These are phyloP conservation scores for Cephus pygmeus DNA, from an alignment of 2,888 invertebrate species.

Conservation along the genomic window DNA sequence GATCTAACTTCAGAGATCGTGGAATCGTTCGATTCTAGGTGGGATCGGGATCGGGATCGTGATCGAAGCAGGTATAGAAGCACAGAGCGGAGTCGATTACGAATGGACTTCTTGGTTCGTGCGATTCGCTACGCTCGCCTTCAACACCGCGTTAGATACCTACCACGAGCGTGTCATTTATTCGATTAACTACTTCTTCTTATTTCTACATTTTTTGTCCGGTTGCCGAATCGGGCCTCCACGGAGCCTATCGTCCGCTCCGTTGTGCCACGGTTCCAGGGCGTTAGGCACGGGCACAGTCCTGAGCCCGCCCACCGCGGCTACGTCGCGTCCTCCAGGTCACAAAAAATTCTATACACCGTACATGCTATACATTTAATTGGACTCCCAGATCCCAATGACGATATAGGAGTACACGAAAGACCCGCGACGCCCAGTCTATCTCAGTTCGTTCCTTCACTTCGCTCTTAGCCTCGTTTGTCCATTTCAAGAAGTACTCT, in stretches of 20 bases:
- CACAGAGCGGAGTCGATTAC: constrained; percentile 3
- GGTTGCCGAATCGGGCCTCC: constrained; percentile 17
- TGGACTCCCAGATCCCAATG: constrained; percentile 30
- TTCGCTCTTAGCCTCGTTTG: not conserved
- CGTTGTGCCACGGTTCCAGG: constrained; percentile 36
- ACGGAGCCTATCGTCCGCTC: constrained; percentile 25
- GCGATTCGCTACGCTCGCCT: constrained; percentile 38
- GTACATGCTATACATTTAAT: constrained; percentile 37
- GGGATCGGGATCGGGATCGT: not conserved
- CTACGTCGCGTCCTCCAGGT: constrained; percentile 19
- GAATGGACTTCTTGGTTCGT: constrained; percentile 8
- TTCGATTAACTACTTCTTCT: constrained; percentile 48
- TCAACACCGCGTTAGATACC: constrained; percentile 31
- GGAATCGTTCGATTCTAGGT: constrained; percentile 1
- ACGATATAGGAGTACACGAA: constrained; percentile 7
- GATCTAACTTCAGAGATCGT: not conserved
- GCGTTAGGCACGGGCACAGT: constrained; percentile 38
- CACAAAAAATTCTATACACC: constrained; percentile 35
- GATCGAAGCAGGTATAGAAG: not conserved
- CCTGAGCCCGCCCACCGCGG: constrained; percentile 35
- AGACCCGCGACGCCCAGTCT: not conserved
- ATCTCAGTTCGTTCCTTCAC: not conserved
- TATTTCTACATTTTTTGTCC: constrained; percentile 15
- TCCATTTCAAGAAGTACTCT: not conserved
- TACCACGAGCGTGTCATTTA: constrained; percentile 50